Percentiles rank a stretch among this genome's conserved stretches.
Conservation (phyloP, 2,888 invertebrate species). For the Laothoe populi region DNA sequence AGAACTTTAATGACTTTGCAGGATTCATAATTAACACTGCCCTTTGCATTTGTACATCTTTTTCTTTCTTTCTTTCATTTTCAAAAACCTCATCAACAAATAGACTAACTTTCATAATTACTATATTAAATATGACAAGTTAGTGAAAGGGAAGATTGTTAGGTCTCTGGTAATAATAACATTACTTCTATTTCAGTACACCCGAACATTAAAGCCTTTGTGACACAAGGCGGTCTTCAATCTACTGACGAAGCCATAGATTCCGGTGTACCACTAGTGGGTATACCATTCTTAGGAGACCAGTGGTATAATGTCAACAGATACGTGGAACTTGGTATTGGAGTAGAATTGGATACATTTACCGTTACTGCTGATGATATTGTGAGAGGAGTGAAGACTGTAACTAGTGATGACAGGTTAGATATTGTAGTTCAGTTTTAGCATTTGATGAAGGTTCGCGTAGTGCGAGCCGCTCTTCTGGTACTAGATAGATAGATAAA, state of each 20-base stretch:
- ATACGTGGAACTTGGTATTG: slow-evolving; percentile 41
- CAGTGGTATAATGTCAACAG: slow-evolving; percentile 49
- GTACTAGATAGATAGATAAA: too few species aligned
- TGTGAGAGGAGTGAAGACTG: slow-evolving; percentile 37
- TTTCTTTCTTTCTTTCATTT: too few species aligned
- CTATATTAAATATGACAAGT: too few species aligned
- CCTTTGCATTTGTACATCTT: too few species aligned
- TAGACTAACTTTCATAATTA: too few species aligned
- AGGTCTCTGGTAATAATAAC: background rate
- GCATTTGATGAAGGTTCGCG: too few species aligned
- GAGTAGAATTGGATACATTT: slow-evolving; percentile 37
- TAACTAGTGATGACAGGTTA: slow-evolving; percentile 38
- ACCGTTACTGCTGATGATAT: slow-evolving; percentile 39
- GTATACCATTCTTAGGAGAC: slow-evolving; percentile 62
- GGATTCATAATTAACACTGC: too few species aligned
- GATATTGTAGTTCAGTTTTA: too few species aligned
- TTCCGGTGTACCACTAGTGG: slow-evolving; percentile 58
- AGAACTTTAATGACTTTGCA: too few species aligned
- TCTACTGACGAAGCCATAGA: slow-evolving; percentile 65
- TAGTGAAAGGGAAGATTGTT: background rate
- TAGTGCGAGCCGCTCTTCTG: too few species aligned
- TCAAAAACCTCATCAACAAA: too few species aligned
- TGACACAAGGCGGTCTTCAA: slow-evolving; percentile 68
- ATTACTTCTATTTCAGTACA: slow-evolving; percentile 46
- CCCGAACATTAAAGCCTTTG: slow-evolving; percentile 65